Conservation (phyloP, 2,113 vertebrate genomes). For the Tretioscincus oriximinensis region DNA sequence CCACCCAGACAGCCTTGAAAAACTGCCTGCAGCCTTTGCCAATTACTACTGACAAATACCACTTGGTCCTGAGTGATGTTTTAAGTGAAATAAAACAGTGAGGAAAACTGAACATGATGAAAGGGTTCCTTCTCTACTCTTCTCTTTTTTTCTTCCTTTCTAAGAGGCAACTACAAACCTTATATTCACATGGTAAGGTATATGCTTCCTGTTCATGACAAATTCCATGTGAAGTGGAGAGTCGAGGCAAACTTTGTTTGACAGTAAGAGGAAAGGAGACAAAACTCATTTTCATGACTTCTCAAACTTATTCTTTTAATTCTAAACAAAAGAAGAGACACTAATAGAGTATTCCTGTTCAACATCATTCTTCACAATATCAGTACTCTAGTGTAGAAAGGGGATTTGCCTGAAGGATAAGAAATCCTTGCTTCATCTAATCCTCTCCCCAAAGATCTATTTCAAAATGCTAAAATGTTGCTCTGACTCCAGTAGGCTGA, state of each 20-base stretch:
- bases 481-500: no score
- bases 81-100: conserved; percentile 72
- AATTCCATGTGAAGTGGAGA: conserved; percentile 54
- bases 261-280: conserved; percentile 60
- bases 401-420: not conserved
- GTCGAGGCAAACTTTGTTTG: conserved; percentile 64
- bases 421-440: conserved; percentile 11
- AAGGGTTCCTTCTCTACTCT: conserved; percentile 67
- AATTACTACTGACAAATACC: conserved; percentile 75
- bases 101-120: conserved; percentile 67
- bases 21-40: conserved; percentile 67
- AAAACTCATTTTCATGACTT: conserved; percentile 57
- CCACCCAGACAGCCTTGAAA: conserved; percentile 67
- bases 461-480: not conserved
- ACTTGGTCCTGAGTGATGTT: conserved; percentile 73
- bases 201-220: conserved; percentile 63
- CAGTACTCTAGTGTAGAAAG: conserved; percentile 37
- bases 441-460: conserved; percentile 9
- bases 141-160: conserved; percentile 43
- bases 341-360: conserved; percentile 28
- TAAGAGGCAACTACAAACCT: conserved; percentile 68
- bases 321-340: conserved; percentile 58
- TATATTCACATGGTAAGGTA: conserved; percentile 48
- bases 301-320: conserved; percentile 55
- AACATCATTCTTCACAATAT: conserved; percentile 26